Evolutionary conservation across 2,113 vertebrate genomes (phyloP).

Genomic region (Illadopsis cleaveri): DNA sequence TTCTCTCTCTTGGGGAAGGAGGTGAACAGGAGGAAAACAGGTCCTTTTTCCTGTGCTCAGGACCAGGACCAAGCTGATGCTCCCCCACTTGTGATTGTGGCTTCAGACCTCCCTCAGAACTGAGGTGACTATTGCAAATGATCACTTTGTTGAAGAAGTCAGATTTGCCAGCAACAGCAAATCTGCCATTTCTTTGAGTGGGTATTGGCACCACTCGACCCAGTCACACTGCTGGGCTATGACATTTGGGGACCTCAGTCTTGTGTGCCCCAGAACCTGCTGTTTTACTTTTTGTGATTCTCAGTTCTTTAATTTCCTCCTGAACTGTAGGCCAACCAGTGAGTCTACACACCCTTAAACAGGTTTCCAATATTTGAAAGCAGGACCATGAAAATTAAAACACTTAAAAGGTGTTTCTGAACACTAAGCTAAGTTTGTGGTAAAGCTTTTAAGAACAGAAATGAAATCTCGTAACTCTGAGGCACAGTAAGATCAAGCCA

Average conservation of each 20-base stretch:
- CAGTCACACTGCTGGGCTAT: neutral
- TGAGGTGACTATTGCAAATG: neutral
- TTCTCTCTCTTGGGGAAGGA: neutral
- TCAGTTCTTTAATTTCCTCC: neutral
- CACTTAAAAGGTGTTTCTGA: neutral
- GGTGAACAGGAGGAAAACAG: neutral
- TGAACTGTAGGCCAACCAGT: neutral
- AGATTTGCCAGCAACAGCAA: neutral
- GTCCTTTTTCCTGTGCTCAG: neutral
- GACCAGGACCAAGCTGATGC: neutral
- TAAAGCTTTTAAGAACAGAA: neutral
- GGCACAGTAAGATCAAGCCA: neutral
- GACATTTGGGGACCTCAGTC: neutral
- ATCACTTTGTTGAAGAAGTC: neutral
- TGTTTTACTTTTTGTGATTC: neutral
- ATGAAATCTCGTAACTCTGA: neutral
- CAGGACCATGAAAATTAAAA: neutral
- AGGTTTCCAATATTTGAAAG: neutral
- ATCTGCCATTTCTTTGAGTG: neutral
- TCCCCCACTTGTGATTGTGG: fast-evolving
- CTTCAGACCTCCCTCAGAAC: neutral
- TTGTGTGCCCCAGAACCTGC: neutral
- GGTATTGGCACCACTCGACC: neutral
- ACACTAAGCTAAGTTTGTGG: neutral
- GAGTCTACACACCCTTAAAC: neutral